These are phyloP conservation scores for Megamerina dolium DNA, from an alignment of 2,888 invertebrate species.

Conservation along the genomic window DNA sequence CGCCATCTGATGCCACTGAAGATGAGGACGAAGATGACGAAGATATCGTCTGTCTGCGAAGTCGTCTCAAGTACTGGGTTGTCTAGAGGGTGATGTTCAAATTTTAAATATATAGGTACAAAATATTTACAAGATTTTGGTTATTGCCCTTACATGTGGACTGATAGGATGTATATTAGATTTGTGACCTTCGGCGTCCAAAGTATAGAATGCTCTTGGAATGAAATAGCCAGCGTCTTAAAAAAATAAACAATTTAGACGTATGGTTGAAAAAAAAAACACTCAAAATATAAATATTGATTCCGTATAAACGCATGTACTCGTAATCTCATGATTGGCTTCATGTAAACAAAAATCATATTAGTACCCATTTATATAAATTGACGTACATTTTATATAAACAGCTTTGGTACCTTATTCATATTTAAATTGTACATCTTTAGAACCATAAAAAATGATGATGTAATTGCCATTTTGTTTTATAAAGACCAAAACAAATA, in stretches of 20 bases:
- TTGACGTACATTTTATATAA: too few relatives aligned
- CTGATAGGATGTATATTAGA: conserved; percentile 37
- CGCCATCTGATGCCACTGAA: conserved; percentile 25
- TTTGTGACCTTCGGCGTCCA: conserved; percentile 39
- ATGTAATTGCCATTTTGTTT: too few relatives aligned
- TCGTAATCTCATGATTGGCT: too few relatives aligned
- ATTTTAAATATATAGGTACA: background rate
- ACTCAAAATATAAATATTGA: too few relatives aligned
- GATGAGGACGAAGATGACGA: conserved; percentile 30
- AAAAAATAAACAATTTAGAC: conserved; percentile 11
- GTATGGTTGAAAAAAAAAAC: too few relatives aligned
- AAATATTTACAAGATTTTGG: background rate
- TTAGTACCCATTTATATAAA: too few relatives aligned
- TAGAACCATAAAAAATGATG: too few relatives aligned
- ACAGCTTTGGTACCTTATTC: too few relatives aligned
- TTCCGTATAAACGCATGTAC: too few relatives aligned
- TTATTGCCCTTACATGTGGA: conserved; percentile 27
- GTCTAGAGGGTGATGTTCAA: conserved; percentile 14
- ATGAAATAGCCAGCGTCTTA: conserved; percentile 38
- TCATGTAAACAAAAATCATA: too few relatives aligned
- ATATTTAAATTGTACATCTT: too few relatives aligned
- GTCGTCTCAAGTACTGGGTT: conserved; percentile 29
- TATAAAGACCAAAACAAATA: too few relatives aligned
- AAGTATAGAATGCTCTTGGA: conserved; percentile 38
- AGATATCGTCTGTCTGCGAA: conserved; percentile 30